A percentile compares a stretch with the other conserved stretches of the same genome.
These are phyloP conservation scores for Lonchura striata DNA, from an alignment of 2,113 vertebrate species.

Conservation along the genomic window DNA sequence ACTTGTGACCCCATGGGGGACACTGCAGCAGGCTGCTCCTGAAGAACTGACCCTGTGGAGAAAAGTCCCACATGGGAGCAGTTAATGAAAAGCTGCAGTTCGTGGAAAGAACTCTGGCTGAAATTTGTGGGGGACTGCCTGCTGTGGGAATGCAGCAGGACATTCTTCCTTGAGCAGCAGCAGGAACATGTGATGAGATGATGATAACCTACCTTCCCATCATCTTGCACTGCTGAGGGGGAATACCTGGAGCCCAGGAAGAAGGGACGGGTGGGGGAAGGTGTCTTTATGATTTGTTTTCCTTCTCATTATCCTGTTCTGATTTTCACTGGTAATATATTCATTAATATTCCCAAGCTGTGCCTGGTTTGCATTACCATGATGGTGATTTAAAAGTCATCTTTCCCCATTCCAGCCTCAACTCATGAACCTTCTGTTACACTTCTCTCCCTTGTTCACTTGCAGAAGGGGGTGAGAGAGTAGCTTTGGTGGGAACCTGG, in stretches of 20 bases:
- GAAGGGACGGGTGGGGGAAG: fast-evolving
- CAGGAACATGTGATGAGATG: neutral
- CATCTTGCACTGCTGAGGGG: neutral
- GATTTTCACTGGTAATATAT: neutral
- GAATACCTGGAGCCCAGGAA: neutral
- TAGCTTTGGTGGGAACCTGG: neutral
- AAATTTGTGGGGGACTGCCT: neutral
- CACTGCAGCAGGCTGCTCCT: neutral
- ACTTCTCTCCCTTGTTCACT: neutral
- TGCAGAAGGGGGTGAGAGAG: neutral
- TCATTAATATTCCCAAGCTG: neutral
- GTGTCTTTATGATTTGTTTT: neutral
- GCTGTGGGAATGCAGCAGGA: neutral
- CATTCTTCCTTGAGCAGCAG: neutral
- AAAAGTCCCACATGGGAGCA: neutral
- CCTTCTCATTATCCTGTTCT: neutral
- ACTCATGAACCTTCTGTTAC: neutral
- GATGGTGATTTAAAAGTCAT: too few relatives aligned
- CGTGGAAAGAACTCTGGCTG: neutral
- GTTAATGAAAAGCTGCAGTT: neutral
- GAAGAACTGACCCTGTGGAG: too few relatives aligned
- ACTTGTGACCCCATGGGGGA: too few relatives aligned
- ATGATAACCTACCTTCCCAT: neutral
- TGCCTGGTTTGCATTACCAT: neutral
- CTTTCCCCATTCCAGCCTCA: neutral